Base-by-base conservation (phyloP, 2,113 vertebrate species). In the Falco punctatus region DNA sequence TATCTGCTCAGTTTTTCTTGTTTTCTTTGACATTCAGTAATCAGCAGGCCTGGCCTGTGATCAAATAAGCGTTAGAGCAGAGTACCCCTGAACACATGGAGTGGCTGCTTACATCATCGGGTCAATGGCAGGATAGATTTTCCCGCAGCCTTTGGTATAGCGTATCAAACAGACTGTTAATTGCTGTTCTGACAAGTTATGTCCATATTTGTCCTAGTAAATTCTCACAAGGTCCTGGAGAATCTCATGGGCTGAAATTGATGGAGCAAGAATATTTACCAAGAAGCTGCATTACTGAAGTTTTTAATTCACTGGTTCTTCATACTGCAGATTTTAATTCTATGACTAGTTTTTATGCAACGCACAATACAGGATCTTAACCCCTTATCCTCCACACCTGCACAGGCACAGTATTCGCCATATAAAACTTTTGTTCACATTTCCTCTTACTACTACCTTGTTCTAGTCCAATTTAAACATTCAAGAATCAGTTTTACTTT, bases 11-110 rank as follows among this genome's bases (percentile, higher is more conserved):
- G 42, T 86, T 96, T 92, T 93, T 94, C 95, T 96, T 96, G 95
- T 95, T 95, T 97, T 97, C 83, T 70, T 95, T 97, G 90, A 97
- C 92, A 88, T 94, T 91, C 80, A 81, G 69, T 74, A 97, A 94
- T 86, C 95, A 95, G 95, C 94, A 96, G 86, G 88, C 89, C 91
- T 96, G 95, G 93, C 86, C 75, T 74, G 62, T 0, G 87, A 97
- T 97, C 94, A 97, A 97, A 78, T 86, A 85, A 86, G 46, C 30
- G 54, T 81, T 72, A 64, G 65, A 88, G 46, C 74, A 65, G 57
- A 81, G 72, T 78, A 77, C 46, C 64, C 59, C 78, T 59, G 73
- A 55, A 87, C 81, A 81, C 70, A 94, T 54, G 90, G 77, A 81
- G 81, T 46, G 81, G 64, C 81, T 96, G 81, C 77, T 86, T 83